Conservation (phyloP, 1,140 invertebrate species). For the Dysdera silvatica region DNA sequence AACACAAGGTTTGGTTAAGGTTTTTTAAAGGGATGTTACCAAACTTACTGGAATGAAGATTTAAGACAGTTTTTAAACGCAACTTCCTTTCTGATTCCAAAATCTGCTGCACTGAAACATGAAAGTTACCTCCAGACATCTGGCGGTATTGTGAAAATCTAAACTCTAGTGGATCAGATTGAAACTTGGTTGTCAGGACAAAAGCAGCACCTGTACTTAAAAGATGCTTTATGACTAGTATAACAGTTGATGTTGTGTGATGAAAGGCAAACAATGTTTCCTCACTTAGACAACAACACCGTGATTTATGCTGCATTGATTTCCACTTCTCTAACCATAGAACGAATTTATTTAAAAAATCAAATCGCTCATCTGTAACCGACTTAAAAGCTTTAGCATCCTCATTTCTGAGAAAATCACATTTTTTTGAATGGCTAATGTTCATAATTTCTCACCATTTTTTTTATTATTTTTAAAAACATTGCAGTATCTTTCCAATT, state of each 20-base stretch:
- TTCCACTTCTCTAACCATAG: neutral
- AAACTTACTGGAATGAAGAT: neutral
- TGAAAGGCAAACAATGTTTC: neutral
- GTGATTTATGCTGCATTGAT: neutral
- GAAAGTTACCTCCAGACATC: neutral
- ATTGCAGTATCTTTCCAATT: neutral
- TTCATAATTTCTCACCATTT: slow-evolving; percentile 7
- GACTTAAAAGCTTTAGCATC: neutral
- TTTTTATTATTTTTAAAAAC: neutral
- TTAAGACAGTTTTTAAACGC: neutral
- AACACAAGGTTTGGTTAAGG: neutral
- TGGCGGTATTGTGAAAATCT: neutral
- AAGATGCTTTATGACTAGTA: neutral
- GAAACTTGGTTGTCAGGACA: neutral
- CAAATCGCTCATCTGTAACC: neutral
- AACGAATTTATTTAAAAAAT: neutral
- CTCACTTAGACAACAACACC: neutral
- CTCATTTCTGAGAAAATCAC: neutral
- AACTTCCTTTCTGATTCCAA: neutral
- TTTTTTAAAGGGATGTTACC: neutral
- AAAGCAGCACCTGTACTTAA: neutral
- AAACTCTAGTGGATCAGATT: neutral
- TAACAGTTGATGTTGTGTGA: neutral
- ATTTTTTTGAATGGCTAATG: neutral
- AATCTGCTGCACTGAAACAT: neutral